Evolutionary conservation across 2,113 vertebrate species (phyloP).

Genomic region (Poicephalus gulielmi): DNA sequence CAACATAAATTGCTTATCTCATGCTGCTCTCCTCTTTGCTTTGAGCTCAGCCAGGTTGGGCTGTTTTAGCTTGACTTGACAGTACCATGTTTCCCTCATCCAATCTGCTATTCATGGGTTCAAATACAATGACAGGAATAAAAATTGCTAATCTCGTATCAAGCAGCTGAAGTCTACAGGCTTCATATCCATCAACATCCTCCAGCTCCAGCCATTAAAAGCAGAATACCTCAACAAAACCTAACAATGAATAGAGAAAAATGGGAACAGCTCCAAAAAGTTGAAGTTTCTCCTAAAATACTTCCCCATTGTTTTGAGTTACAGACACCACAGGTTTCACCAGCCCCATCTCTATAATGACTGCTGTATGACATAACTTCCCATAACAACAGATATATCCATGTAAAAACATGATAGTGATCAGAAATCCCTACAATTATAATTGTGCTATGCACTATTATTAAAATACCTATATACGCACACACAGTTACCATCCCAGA

Average conservation of each 20-base stretch:
- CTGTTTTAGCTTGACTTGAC: not conserved
- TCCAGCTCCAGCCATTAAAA: not conserved
- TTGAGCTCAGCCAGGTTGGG: not conserved
- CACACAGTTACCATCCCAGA: not conserved
- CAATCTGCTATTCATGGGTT: not conserved
- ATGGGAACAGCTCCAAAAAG: not conserved
- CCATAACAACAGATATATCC: not conserved
- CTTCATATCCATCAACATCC: not conserved
- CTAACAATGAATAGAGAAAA: not conserved
- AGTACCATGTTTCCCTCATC: not conserved
- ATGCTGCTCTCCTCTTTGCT: not conserved
- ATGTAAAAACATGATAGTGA: not conserved
- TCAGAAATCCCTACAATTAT: not conserved
- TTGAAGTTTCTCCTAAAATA: not conserved
- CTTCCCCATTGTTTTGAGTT: not conserved
- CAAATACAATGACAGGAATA: not conserved
- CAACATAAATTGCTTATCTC: not conserved
- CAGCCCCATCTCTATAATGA: not conserved
- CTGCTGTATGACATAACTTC: not conserved
- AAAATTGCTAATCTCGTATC: not conserved
- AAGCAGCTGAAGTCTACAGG: not conserved
- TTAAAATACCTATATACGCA: accelerated
- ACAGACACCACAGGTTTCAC: not conserved
- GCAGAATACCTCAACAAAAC: not conserved
- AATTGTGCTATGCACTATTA: not conserved